Evolutionary conservation across 2,113 vertebrate genomes (phyloP).

Genomic region (Cercocebus atys): DNA sequence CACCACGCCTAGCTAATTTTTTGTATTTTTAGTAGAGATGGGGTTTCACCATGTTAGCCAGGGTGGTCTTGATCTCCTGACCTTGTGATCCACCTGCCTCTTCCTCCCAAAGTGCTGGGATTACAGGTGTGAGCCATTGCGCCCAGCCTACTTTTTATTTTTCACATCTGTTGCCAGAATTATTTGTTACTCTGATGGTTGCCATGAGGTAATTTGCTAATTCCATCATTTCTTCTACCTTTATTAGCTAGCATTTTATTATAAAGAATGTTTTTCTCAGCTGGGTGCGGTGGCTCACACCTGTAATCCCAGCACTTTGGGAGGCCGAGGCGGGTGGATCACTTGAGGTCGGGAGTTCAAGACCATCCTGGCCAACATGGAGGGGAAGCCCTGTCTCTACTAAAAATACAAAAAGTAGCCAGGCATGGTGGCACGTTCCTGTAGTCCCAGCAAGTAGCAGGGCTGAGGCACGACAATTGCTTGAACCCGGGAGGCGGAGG

Average conservation of each 20-base stretch:
- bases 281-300: not conserved
- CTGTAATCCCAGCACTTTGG: not conserved
- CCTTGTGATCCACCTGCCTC: no score
- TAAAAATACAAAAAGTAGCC: not conserved
- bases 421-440: not conserved
- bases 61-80: no score
- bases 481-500: not conserved
- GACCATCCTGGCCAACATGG: not conserved
- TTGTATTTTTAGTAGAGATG: no score
- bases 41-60: no score
- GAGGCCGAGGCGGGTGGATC: not conserved
- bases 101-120: no score
- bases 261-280: not conserved
- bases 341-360: rapidly evolving
- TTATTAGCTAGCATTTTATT: not conserved
- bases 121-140: no score
- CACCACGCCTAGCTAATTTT: no score
- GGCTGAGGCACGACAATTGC: not conserved
- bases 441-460: not conserved
- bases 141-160: not conserved
- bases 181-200: not conserved
- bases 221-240: not conserved
- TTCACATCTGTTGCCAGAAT: not conserved
- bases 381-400: not conserved
- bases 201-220: not conserved